Evolutionary conservation across 1,140 invertebrate species (phyloP), one percentile per base, ranked within the genome.

Genomic region (Bombus breviceps): DNA sequence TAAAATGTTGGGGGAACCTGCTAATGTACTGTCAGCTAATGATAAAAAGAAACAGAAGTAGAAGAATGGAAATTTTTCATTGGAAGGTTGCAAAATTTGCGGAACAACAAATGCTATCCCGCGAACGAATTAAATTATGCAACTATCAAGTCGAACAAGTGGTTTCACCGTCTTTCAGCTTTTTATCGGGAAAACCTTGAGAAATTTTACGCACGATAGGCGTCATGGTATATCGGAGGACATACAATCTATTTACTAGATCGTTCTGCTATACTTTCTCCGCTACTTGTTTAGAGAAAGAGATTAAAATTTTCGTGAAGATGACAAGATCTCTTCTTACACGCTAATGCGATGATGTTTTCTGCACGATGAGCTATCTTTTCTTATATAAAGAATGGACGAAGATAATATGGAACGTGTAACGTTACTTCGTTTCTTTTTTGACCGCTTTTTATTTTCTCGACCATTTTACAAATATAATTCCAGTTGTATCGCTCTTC

Each of bases 151-250:
- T 57, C 8, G 57, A 12, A 18, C 25, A 4, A 32, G 64, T 57
- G 68, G 73, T 85, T 85, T 85, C 83, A 81, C 77, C 76, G 57
- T 22, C 47, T 64, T 85, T 80, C 41, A 69, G 77, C 34, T 80
- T 85, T 73, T 85, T 81, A 32, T 41, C 53, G 25, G 15, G 32
- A 12, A 18, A 85, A 73, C 83, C 83, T 85, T 85, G 83, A 72
- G 39, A 37, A 62, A 78, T 72, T 79, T 71, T 72, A 84, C 82
- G 75, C 39, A 37, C 75, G 34, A 69, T 43, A 69, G 66, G 57
- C 64, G 83, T 47, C 76, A 37, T 47, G 69, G 64, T 79, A 72
- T 37, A 43, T n/a, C 47, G 47, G 47, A 53, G 47, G 12, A 62
- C 10, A 5, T 25, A 9, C 32, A 1, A 39, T n/a, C 47, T 13